Evolutionary conservation across 2,888 invertebrate genomes (phyloP), one percentile per base, ranked within the genome.

Genomic region (Cryptophagus acutangulus): DNA sequence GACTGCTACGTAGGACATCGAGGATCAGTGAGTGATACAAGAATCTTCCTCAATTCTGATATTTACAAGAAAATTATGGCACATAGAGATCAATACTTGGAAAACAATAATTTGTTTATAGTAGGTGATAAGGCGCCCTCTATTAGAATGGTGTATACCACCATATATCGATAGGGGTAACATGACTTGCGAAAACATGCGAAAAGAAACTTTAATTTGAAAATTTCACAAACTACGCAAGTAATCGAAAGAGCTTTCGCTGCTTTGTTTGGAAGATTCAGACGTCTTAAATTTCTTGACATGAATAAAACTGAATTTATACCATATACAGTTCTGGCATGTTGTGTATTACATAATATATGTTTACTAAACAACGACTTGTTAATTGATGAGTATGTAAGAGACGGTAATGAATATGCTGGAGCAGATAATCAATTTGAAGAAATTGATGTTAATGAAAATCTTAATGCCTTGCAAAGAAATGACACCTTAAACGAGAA

Each of bases 231-330:
- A 47, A 51, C 47, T n/a, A 34, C 53, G 9, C 51, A 52, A 39
- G 39, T 41, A 8, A 48, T 57, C 10, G 55, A 56, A 48, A 20
- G 55, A 36, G 26, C 46, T 8, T 57, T 57, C 43, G 54, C 53
- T n/a, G 29, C 55, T 12, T 30, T 57, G 20, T 47, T 49, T 40
- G 52, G 54, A 9, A 43, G 57, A 33, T 57, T 54, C 38, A 24
- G 57, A n/a, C 24, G 57, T 24, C 31, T 57, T 4, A 49, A 51
- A 36, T 58, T 40, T 38, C 17, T 59, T 8, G 52, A 57, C 34
- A 57, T 58, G 55, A 54, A 52, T 18, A 30, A 47, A 25, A 38
- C 36, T 9, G 51, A 57, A 41, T 41, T 51, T 14, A 51, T 55
- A 18, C 51, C 58, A 33, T 17, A 40, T 14, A 48, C 45, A 10